Evolutionary conservation across 2,888 invertebrate genomes (phyloP).

Genomic region (Troides helena): DNA sequence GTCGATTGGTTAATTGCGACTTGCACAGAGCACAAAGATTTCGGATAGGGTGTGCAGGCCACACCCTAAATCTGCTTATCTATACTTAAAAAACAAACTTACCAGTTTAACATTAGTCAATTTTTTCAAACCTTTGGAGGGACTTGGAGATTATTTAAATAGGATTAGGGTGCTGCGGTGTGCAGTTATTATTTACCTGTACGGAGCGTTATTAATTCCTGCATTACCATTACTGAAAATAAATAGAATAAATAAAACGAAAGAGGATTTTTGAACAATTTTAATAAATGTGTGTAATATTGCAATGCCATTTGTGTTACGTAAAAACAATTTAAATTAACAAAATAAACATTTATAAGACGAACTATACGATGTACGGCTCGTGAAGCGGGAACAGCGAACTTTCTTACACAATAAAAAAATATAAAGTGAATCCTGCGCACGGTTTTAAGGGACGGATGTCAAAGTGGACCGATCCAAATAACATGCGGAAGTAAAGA

Average conservation of each 20-base stretch:
- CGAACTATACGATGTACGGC: neutral
- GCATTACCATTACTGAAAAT: neutral
- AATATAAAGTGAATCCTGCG: conserved; percentile 34
- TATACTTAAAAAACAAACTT: too few species aligned
- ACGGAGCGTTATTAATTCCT: too few species aligned
- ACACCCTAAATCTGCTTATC: too few species aligned
- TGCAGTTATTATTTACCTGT: too few species aligned
- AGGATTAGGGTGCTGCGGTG: too few species aligned
- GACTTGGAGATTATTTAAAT: too few species aligned
- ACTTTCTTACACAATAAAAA: conserved; percentile 22
- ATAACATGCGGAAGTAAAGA: conserved; percentile 7
- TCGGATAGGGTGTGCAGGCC: too few species aligned
- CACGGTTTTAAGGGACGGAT: conserved; percentile 38
- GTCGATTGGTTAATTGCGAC: too few species aligned
- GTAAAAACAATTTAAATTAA: conserved; percentile 27
- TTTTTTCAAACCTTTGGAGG: too few species aligned
- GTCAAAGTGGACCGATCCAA: conserved; percentile 34
- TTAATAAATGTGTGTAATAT: conserved; percentile 52
- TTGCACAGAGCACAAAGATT: too few species aligned
- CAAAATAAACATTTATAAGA: neutral
- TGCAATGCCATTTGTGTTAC: conserved; percentile 39
- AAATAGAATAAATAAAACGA: conserved; percentile 25
- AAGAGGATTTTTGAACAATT: conserved; percentile 37
- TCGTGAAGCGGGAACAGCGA: conserved; percentile 3
- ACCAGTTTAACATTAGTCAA: too few species aligned